phyloP scores from a whole-genome alignment of 2,113 vertebrate species.

The Odontophorus gujanensis region DNA sequence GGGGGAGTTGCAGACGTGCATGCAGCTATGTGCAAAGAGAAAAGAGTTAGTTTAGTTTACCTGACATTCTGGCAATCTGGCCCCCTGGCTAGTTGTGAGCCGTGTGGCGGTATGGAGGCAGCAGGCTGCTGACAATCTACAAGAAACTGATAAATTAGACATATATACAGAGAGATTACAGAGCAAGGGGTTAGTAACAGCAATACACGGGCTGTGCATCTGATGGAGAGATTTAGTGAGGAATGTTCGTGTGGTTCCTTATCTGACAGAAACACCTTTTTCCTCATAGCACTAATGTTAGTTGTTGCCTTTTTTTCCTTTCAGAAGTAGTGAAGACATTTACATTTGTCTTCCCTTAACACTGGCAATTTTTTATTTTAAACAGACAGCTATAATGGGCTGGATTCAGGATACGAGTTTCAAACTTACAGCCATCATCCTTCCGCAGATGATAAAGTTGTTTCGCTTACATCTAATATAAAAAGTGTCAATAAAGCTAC shows the following conservation, averaged over 20 bases:
- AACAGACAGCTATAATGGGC: background rate
- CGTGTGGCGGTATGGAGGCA: conserved; percentile 95
- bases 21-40: conserved; percentile 58
- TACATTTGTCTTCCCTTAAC: background rate
- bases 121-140: conserved; percentile 99
- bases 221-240: conserved; percentile 81
- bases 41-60: conserved; percentile 82
- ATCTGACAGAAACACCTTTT: conserved; percentile 56
- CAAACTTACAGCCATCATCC: background rate
- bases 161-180: conserved; percentile 94
- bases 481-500: background rate
- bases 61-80: conserved; percentile 87
- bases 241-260: conserved; percentile 60
- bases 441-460: background rate
- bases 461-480: background rate
- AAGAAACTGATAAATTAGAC: conserved; percentile 99
- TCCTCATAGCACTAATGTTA: background rate
- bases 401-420: background rate
- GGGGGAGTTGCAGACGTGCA: conserved; percentile 20
- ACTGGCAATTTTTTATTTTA: background rate
- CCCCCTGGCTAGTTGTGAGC: conserved; percentile 93
- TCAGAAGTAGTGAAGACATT: background rate
- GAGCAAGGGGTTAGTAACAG: conserved; percentile 84
- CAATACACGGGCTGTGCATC: conserved; percentile 46
- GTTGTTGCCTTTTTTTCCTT: background rate